Evolutionary conservation across 2,888 invertebrate genomes (phyloP).

Genomic region (Mystacides longicornis): DNA sequence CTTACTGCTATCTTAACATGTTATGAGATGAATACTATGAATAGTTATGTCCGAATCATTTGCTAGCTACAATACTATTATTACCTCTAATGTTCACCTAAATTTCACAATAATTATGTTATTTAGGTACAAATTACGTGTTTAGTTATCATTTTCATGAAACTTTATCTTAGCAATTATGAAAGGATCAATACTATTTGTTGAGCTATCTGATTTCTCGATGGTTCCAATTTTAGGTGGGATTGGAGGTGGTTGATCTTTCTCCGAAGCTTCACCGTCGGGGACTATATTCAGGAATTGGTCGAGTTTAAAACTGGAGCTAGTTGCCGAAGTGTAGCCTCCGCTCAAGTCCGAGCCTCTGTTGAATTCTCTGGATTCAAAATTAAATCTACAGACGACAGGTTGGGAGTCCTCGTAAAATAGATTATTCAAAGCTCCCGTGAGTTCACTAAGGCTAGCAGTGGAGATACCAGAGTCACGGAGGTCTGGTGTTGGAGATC

Average conservation of each 20-base stretch:
- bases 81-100: too few relatives aligned
- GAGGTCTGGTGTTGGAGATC: conserved; percentile 36
- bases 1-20: too few relatives aligned
- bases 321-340: conserved; percentile 18
- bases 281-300: conserved; percentile 24
- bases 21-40: too few relatives aligned
- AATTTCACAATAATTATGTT: too few relatives aligned
- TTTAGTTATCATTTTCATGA: conserved; percentile 21
- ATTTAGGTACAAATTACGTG: too few relatives aligned
- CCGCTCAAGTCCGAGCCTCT: conserved; percentile 21
- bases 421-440: conserved; percentile 28
- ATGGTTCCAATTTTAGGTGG: conserved; percentile 23
- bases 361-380: conserved; percentile 23
- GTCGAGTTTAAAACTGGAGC: conserved; percentile 23
- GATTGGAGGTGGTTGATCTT: conserved; percentile 25
- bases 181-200: conserved; percentile 11
- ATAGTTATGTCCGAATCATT: too few relatives aligned
- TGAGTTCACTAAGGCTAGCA: conserved; percentile 35
- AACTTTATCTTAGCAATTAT: conserved; percentile 16
- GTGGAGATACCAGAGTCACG: conserved; percentile 49
- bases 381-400: conserved; percentile 34
- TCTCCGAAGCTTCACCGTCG: conserved; percentile 15
- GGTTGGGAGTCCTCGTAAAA: conserved; percentile 41
- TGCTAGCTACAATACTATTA: too few relatives aligned
- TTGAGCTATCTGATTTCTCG: conserved; percentile 21